Percentiles rank a stretch among this genome's conserved stretches.
phyloP scores from a whole-genome alignment of 2,797 vertebrate genomes.

The Cygnus olor region DNA sequence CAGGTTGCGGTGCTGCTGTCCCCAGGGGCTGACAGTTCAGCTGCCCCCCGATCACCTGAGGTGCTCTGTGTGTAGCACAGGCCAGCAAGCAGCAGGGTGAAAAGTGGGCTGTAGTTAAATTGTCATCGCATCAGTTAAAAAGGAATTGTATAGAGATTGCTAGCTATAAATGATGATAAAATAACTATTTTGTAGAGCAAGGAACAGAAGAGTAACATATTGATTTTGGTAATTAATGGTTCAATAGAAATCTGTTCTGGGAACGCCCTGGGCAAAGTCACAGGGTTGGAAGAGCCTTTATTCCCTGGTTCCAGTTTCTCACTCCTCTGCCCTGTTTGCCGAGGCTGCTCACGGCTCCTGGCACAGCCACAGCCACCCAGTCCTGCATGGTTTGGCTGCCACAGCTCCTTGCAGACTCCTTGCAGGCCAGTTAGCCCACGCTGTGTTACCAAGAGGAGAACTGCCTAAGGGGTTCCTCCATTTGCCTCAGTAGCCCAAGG shows the following conservation, averaged over 20 bases:
- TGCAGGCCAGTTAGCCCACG: too few species aligned
- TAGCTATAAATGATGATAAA: background rate
- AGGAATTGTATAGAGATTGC: background rate
- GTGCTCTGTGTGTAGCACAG: background rate
- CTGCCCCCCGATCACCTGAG: background rate
- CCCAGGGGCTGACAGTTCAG: background rate
- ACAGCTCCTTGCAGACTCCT: background rate
- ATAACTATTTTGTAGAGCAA: background rate
- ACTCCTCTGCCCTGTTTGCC: rapidly evolving
- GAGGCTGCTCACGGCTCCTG: background rate
- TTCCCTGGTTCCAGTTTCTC: background rate
- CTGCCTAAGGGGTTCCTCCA: too few species aligned
- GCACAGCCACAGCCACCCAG: background rate
- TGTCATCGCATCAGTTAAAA: background rate
- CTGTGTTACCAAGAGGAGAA: too few species aligned
- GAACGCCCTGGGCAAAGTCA: background rate
- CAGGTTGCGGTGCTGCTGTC: background rate
- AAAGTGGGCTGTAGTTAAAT: background rate
- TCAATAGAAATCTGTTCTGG: background rate
- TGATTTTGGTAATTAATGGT: background rate
- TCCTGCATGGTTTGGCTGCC: background rate
- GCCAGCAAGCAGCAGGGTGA: background rate
- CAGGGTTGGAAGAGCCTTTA: background rate
- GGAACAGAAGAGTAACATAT: background rate
- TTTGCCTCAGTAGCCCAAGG: too few species aligned